These are phyloP conservation scores for Corvus moneduloides DNA, from an alignment of 2,113 vertebrate species.

Conservation along the genomic window DNA sequence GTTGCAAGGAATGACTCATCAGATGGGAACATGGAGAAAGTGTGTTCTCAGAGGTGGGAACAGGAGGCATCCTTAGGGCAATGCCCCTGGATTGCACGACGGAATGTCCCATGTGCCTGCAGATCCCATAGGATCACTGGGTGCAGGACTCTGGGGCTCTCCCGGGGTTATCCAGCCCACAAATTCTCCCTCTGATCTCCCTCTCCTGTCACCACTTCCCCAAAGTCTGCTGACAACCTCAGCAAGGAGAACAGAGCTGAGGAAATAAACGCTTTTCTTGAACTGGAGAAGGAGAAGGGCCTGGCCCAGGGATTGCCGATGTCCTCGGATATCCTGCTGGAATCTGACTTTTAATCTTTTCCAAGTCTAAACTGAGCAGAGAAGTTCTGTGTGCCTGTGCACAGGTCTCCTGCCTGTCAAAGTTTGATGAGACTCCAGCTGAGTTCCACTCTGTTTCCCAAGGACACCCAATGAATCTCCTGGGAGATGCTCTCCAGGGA, in stretches of 20 bases:
- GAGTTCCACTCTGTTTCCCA: background rate
- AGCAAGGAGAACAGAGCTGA: background rate
- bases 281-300: background rate
- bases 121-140: background rate
- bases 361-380: background rate
- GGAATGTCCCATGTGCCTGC: background rate
- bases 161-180: background rate
- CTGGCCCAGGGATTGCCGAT: background rate
- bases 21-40: background rate
- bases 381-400: background rate
- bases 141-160: background rate
- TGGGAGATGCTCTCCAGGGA: background rate
- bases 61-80: background rate
- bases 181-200: background rate
- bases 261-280: background rate
- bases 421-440: background rate
- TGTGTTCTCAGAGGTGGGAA: background rate
- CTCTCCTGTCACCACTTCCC: background rate
- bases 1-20: background rate
- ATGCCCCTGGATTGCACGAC: rapidly evolving
- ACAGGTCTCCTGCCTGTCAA: background rate
- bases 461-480: background rate
- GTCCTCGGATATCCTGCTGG: background rate
- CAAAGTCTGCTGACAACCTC: background rate
- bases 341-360: background rate